These are phyloP conservation scores for Ciconia boyciana DNA, from an alignment of 2,113 vertebrate genomes.

Conservation along the genomic window DNA sequence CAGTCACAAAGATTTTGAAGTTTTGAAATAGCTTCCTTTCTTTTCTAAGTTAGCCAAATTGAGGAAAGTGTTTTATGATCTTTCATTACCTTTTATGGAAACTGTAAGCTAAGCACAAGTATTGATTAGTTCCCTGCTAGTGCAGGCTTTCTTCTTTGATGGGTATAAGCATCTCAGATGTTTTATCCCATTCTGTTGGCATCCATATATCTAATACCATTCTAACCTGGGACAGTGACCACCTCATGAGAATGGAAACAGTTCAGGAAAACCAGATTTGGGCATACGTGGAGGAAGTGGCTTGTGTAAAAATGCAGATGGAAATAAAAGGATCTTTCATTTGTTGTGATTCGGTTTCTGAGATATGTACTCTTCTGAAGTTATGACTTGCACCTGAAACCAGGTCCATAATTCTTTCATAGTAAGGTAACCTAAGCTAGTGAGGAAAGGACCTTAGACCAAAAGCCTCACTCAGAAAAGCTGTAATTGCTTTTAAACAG, in stretches of 20 bases:
- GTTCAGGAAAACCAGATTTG: background rate
- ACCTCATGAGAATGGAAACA: background rate
- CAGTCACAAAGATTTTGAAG: background rate
- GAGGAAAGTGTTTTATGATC: background rate
- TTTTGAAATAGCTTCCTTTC: background rate
- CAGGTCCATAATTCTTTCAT: background rate
- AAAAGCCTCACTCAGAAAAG: background rate
- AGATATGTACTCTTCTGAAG: background rate
- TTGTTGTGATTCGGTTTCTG: background rate
- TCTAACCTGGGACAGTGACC: background rate
- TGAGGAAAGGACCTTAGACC: background rate
- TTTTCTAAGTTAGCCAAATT: background rate
- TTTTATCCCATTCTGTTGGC: background rate
- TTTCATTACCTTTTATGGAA: background rate
- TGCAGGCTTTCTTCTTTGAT: background rate
- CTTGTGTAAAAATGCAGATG: background rate
- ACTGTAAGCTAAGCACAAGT: background rate
- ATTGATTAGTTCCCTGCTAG: background rate
- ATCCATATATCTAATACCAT: background rate
- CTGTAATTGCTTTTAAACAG: background rate
- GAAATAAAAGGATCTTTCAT: background rate
- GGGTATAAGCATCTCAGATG: background rate
- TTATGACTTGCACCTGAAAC: background rate
- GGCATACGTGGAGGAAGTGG: background rate
- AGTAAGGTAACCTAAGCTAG: background rate